These are phyloP conservation scores for Eilema sororculum DNA, from an alignment of 2,888 invertebrate species.

Conservation along the genomic window DNA sequence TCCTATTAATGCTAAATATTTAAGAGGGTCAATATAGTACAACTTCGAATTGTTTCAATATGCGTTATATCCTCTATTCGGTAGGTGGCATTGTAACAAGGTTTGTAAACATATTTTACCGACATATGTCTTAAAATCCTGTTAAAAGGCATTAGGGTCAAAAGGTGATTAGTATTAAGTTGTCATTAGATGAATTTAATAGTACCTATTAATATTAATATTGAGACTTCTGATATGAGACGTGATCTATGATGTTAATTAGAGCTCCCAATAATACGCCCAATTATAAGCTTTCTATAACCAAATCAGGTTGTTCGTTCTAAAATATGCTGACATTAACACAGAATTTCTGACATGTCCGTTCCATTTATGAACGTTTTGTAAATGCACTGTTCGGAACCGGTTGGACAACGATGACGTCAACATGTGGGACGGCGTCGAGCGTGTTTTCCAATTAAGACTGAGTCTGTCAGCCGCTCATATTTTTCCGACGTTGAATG, in stretches of 20 bases:
- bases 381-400: conserved; percentile 54
- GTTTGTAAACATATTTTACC: too few species aligned
- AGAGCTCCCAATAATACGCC: not conserved
- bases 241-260: not conserved
- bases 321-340: conserved; percentile 9
- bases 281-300: not conserved
- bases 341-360: conserved; percentile 30
- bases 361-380: conserved; percentile 29
- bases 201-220: not conserved
- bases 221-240: not conserved
- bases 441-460: conserved; percentile 45
- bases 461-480: conserved; percentile 32
- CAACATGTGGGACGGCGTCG: conserved; percentile 55
- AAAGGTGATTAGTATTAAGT: not conserved
- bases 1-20: too few species aligned
- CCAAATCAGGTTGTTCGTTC: not conserved
- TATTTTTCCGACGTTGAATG: conserved; percentile 19
- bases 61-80: too few species aligned
- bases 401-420: conserved; percentile 64
- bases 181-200: not conserved
- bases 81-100: too few species aligned
- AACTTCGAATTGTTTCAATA: too few species aligned
- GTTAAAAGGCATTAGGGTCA: too few species aligned
- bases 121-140: too few species aligned
- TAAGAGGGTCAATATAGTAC: too few species aligned